These are phyloP conservation scores for Emydura subglobosa DNA, from an alignment of 2,113 vertebrate genomes.

Conservation along the genomic window DNA sequence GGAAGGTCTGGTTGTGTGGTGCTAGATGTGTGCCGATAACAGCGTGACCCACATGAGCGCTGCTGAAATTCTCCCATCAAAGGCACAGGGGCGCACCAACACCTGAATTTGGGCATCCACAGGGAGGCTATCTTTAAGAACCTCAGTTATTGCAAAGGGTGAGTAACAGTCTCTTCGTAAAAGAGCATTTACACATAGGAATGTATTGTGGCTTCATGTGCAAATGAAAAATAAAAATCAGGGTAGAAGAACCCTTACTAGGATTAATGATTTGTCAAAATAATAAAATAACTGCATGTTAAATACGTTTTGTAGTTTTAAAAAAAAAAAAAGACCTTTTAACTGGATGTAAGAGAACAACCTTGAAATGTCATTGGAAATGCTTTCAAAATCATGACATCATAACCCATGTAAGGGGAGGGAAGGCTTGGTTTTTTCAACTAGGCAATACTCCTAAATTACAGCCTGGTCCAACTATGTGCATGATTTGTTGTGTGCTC, in stretches of 20 bases:
- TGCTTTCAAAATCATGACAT: not conserved
- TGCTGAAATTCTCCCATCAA: no score
- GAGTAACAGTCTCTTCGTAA: not conserved
- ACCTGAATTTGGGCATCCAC: no score
- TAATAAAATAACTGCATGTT: not conserved
- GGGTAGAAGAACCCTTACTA: not conserved
- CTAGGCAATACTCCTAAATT: constrained; percentile 27
- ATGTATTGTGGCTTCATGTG: not conserved
- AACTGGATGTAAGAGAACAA: rapidly evolving
- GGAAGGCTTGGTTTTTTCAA: constrained; percentile 30
- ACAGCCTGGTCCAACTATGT: constrained; percentile 30
- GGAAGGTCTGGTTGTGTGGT: no score
- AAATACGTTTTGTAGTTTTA: not conserved
- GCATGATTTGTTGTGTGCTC: constrained; percentile 57
- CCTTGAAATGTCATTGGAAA: not conserved
- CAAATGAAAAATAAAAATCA: not conserved
- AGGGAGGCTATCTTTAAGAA: no score
- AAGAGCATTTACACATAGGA: not conserved
- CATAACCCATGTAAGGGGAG: not conserved
- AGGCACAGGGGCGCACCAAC: no score
- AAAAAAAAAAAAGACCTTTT: not conserved
- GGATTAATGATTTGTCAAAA: not conserved
- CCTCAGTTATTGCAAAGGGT: no score
- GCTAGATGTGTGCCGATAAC: no score
- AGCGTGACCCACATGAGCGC: no score